These are phyloP conservation scores for Neotoxoptera formosana DNA, from an alignment of 1,140 invertebrate genomes.

Conservation along the genomic window DNA sequence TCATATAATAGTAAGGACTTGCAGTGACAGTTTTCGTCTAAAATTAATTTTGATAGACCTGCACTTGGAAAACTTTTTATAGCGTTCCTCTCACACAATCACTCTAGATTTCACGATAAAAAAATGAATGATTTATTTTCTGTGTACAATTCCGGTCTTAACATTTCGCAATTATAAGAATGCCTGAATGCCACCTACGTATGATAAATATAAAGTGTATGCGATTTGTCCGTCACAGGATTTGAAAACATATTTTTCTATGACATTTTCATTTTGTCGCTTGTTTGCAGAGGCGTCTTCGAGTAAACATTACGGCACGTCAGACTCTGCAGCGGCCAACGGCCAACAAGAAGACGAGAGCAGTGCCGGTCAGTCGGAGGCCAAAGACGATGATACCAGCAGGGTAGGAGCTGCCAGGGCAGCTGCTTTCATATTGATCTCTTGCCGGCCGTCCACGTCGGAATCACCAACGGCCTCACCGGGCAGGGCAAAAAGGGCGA, in stretches of 20 bases:
- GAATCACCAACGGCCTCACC: constrained; percentile 35
- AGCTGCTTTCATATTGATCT: constrained; percentile 90
- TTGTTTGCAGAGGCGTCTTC: constrained; percentile 22
- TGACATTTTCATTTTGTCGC: not conserved
- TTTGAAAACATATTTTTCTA: not conserved
- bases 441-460: constrained; percentile 73
- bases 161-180: not conserved
- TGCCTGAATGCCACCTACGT: not conserved
- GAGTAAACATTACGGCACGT: constrained; percentile 59
- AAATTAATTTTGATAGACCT: not conserved
- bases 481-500: constrained; percentile 39
- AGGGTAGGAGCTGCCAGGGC: constrained; percentile 87
- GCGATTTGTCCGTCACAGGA: not conserved
- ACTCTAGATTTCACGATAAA: not conserved
- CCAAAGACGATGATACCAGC: constrained; percentile 63
- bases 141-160: not conserved
- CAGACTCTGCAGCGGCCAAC: constrained; percentile 62
- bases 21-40: not conserved
- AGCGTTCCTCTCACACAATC: not conserved
- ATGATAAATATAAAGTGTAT: not conserved
- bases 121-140: not conserved
- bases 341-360: constrained; percentile 69
- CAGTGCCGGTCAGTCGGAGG: constrained; percentile 70
- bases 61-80: not conserved
- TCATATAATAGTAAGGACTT: not conserved